Base-by-base conservation (phyloP, 2,888 invertebrate genomes). In the Plemyria rubiginata region DNA sequence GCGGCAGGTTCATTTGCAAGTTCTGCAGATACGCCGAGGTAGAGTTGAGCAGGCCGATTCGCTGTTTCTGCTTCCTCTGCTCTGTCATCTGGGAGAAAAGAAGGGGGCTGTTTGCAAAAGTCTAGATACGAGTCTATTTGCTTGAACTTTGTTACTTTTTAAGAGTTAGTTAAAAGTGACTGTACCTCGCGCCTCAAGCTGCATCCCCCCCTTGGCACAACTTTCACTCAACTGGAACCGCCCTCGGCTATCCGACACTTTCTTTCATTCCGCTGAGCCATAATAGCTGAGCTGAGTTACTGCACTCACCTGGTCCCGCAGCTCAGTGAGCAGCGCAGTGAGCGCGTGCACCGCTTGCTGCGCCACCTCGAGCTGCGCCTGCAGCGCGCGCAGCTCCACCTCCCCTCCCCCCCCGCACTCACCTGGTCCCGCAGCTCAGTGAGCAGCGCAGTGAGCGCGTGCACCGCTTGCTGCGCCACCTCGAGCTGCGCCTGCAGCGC, bases 1-100 rank as follows among this genome's bases (percentile, higher is more conserved):
- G 88, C 28, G 91, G 90, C 56, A 91, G 77, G 80, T 90, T 91
- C 87, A 92, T 85, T 73, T 93, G 92, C 80, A 92, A 75, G 70
- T 89, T 92, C 84, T 96, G 95, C 68, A 95, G 90, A 82, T 95
- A 95, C 62, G 95, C 94, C 55, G 96, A 95, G 32, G 96, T 95
- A 11, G 97, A 96, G 90, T 96, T 97, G 52, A 98, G 92, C 69
- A 98, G 92, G 62, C 98, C 98, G 76, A 97, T 94, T 71, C 98
- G 95, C 86, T 98, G 98, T 80, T 98, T 98, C 83, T 98, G 98
- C 86, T 98, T 98, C 63, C 98, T 94, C 83, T 98, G 98, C 86
- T 99, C 98, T 28, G 98, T 97, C 98, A 98, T 98, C 96, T 96
- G 84, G 13, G 8, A 40, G 3, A 8, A 6, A 8, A 6, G 28